Evolutionary conservation across 2,888 invertebrate species (phyloP), one percentile per base, ranked within the genome.

Genomic region (Piscicola geometra): DNA sequence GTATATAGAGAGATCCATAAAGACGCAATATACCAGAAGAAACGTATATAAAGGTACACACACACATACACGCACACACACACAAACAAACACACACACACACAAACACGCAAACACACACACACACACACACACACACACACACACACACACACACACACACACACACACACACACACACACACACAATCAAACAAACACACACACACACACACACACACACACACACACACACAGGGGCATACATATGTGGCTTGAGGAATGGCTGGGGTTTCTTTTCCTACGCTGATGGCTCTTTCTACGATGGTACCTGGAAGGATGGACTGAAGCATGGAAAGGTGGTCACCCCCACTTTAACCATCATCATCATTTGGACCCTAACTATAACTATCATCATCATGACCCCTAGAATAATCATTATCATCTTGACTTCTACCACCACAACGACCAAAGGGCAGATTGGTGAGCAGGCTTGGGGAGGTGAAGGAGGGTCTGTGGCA

Each of bases 281-380:
- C 78, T 86, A 86, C 80, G 85, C 86, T n/a, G 85, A 85, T 80
- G 86, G 86, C 36, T 83, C 85, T 30, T 81, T 81, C 60, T 86
- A 84, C 80, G 83, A 84, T 70, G 86, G 86, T 5, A 79, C 81
- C 56, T 86, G 86, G 86, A 82, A 82, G 77, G 82, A 84, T 76
- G 84, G 86, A 78, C 82, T 84, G 82, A 86, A 86, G 76, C 83
- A 83, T 80, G 86, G 86, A 71, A 82, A 84, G 81, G 86, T 85
- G 9, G 15, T 41, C 41, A 41, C 15, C 41, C 5, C 15, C 41
- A 41, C 15, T 15, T 9, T 41, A 5, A 41, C n/a, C 60, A 15
- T 56, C 21, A 25, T 56, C 25, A 25, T 25, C 21, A 41, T 41
- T 15, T 9, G 5, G 9, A 41, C 5, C 25, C 15, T 56, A 3